These are phyloP conservation scores for Polietes domitor DNA, from an alignment of 2,888 invertebrate species.

Conservation along the genomic window DNA sequence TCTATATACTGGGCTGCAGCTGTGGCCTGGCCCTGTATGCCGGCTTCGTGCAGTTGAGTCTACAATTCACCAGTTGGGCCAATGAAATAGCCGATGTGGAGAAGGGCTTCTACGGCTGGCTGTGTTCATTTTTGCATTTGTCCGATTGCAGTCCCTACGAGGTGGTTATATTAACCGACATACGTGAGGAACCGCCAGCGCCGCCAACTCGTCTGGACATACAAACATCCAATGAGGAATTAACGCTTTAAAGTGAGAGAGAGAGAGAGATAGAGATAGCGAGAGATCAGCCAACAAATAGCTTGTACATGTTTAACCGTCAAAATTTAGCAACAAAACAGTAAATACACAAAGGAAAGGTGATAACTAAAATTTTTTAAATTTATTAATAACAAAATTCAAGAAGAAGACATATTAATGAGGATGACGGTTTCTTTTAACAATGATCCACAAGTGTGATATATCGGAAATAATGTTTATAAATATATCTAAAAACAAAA, in stretches of 20 bases:
- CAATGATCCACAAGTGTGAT: constrained; percentile 60
- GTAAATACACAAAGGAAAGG: constrained; percentile 24
- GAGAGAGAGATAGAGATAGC: neutral
- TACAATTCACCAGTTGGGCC: constrained; percentile 86
- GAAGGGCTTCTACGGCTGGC: constrained; percentile 90
- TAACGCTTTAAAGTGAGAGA: constrained; percentile 76
- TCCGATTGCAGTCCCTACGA: constrained; percentile 90
- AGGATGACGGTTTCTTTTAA: constrained; percentile 59
- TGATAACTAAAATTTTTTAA: constrained; percentile 49
- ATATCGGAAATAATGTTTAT: constrained; percentile 41
- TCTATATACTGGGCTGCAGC: constrained; percentile 85
- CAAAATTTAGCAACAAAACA: constrained; percentile 35
- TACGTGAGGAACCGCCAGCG: constrained; percentile 73
- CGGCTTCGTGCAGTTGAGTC: constrained; percentile 86
- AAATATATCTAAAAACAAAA: constrained; percentile 35
- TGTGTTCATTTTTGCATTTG: constrained; percentile 85
- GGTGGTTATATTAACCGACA: constrained; percentile 83
- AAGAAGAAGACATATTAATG: constrained; percentile 25
- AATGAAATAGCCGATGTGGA: constrained; percentile 88
- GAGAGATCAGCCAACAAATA: neutral
- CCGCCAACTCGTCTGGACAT: constrained; percentile 75
- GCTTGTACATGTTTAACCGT: constrained; percentile 43
- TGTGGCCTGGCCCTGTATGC: constrained; percentile 86
- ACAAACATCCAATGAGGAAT: constrained; percentile 80
- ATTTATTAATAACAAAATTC: neutral